Percentiles rank a stretch among this genome's conserved stretches.
Conservation (phyloP, 2,113 vertebrate species). For the Heterotis niloticus region DNA sequence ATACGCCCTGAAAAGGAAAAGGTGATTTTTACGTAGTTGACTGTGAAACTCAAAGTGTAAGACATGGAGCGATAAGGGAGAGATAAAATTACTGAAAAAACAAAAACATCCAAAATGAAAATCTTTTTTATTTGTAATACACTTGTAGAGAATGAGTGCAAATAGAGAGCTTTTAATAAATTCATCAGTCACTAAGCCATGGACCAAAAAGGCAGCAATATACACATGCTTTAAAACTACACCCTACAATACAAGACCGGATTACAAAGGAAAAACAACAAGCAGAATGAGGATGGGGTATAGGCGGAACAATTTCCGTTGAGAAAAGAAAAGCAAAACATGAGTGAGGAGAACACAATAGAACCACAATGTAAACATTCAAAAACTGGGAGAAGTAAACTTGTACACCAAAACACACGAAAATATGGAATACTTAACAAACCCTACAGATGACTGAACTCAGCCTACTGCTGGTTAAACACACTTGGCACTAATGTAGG, state of each 20-base stretch:
- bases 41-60: constrained; percentile 47
- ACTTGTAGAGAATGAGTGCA: constrained; percentile 71
- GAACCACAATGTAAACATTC: constrained; percentile 61
- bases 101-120: constrained; percentile 71
- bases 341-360: constrained; percentile 33
- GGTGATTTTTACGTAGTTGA: neutral
- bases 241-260: constrained; percentile 63
- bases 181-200: constrained; percentile 67
- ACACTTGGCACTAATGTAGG: constrained; percentile 62
- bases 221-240: constrained; percentile 68
- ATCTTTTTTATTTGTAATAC: constrained; percentile 71
- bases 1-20: neutral
- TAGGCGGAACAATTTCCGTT: constrained; percentile 36
- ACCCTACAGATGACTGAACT: constrained; percentile 55
- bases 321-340: constrained; percentile 37
- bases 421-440: constrained; percentile 50
- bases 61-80: constrained; percentile 51
- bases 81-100: constrained; percentile 54
- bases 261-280: constrained; percentile 54
- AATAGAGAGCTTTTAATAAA: constrained; percentile 67
- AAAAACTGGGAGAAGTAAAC: constrained; percentile 47
- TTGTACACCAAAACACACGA: constrained; percentile 28
- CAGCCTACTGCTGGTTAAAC: constrained; percentile 60
- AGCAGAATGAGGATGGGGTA: constrained; percentile 45
- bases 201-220: constrained; percentile 67